These are phyloP conservation scores for Leucoma salicis DNA, from an alignment of 2,888 invertebrate genomes.

Conservation along the genomic window DNA sequence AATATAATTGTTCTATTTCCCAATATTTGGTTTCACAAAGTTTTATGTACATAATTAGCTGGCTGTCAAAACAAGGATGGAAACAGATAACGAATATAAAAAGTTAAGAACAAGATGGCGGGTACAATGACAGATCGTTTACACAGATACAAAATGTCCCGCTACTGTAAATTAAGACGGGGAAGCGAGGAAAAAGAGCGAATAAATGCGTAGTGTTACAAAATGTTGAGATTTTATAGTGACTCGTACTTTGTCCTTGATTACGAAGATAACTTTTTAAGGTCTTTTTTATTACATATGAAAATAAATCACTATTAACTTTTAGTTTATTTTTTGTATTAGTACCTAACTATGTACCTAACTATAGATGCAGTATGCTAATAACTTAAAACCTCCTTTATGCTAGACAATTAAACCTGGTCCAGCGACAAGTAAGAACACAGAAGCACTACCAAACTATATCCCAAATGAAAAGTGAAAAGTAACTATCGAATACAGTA, in stretches of 20 bases:
- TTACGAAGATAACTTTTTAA: conserved; percentile 3
- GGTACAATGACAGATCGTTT: conserved; percentile 72
- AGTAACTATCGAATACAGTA: no score
- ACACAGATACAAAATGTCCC: conserved; percentile 67
- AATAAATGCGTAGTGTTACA: conserved; percentile 33
- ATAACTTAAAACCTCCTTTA: no score
- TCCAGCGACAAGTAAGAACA: no score
- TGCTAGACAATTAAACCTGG: no score
- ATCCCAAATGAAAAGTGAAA: no score
- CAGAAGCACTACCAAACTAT: no score
- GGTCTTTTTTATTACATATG: neutral
- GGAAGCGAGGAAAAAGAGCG: conserved; percentile 26
- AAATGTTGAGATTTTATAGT: conserved; percentile 22
- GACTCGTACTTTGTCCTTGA: conserved; percentile 19
- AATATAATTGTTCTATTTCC: neutral
- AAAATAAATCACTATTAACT: neutral
- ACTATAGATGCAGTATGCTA: no score
- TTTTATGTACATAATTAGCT: conserved; percentile 42
- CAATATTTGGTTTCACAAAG: conserved; percentile 25
- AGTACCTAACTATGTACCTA: no score
- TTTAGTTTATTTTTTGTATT: neutral
- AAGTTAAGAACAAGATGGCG: conserved; percentile 48
- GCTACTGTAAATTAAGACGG: conserved; percentile 49
- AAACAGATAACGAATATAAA: conserved; percentile 51
- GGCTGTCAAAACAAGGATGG: conserved; percentile 39